Evolutionary conservation across 2,888 invertebrate genomes (phyloP), one percentile per base, ranked within the genome.

Genomic region (Macaria notata): DNA sequence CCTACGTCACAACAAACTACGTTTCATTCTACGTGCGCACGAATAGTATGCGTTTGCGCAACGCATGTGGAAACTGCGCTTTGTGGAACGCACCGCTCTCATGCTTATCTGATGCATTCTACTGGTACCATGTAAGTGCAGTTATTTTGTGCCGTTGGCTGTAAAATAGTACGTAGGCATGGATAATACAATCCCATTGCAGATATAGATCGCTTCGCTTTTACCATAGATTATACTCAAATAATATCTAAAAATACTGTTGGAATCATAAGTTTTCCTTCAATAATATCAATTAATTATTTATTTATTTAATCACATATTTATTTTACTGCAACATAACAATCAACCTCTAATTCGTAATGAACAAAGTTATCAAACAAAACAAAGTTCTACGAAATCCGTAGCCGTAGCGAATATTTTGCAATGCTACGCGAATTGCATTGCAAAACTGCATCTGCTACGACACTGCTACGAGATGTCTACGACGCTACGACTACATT

Each of bases 21-120:
- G 9, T 8, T 9, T 5, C 9, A 41, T 41, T 41, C 41, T 41
- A 19, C 19, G 4, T 41, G 41, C 5, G 5, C 5, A 6, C 33
- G 33, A 6, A 7, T 36, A 36, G 33, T 45, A 29, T 33, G 33
- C 49, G 41, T 9, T 62, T 59, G 58, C 60, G 63, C 55, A 62
- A 62, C 43, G 47, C 51, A 58, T 64, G 54, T 62, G 19, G 61
- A 60, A 63, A 63, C 19, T 58, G 53, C 43, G 46, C 46, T 7
- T 47, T 51, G 43, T 50, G 47, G 48, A 66, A 61, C 55, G 61
- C 56, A 50, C 54, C 47, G 54, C 61, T 54, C 60, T 54, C 59
- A 52, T 39, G 56, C 48, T 66, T 64, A 66, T 64, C 63, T 49
- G 64, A 66, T 66, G 64, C 66, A 66, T 60, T 64, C 54, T 47